Percentiles rank a stretch among this genome's conserved stretches.
Evolutionary conservation across 2,888 invertebrate species (phyloP).

Genomic region (Athetis lepigone): DNA sequence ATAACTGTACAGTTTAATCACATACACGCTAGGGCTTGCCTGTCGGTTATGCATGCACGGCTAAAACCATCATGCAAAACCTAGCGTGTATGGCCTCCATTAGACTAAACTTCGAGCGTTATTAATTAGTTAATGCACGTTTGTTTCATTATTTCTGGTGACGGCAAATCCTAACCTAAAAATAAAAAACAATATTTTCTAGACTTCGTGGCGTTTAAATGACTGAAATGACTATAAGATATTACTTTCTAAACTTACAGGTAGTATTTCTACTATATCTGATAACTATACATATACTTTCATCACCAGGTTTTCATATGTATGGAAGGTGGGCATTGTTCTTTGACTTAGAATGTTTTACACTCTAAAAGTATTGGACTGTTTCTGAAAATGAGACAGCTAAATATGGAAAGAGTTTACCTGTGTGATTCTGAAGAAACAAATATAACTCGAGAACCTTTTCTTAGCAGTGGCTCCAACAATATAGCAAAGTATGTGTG

Average conservation of each 20-base stretch:
- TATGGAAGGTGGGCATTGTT: conserved; percentile 12
- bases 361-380: too few relatives aligned
- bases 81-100: too few relatives aligned
- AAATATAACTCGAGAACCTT: conserved; percentile 94
- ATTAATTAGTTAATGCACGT: conserved; percentile 9
- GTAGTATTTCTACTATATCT: conserved; percentile 3
- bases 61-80: too few relatives aligned
- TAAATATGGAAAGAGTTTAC: too few relatives aligned
- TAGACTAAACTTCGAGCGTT: conserved; percentile 8
- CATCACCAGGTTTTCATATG: conserved; percentile 16
- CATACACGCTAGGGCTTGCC: too few relatives aligned
- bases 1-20: too few relatives aligned
- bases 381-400: too few relatives aligned
- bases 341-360: too few relatives aligned
- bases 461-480: conserved; percentile 92
- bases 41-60: too few relatives aligned
- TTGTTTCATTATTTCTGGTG: conserved; percentile 11
- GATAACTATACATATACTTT: conserved; percentile 14
- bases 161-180: conserved; percentile 6
- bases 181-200: conserved; percentile 10
- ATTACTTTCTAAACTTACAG: conserved; percentile 10
- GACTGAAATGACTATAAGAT: background rate
- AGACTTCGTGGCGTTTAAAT: too few relatives aligned
- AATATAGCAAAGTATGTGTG: conserved; percentile 95
- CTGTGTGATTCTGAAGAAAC: conserved; percentile 97